Conservation (phyloP, 2,113 vertebrate genomes). For the Montifringilla adamsi region DNA sequence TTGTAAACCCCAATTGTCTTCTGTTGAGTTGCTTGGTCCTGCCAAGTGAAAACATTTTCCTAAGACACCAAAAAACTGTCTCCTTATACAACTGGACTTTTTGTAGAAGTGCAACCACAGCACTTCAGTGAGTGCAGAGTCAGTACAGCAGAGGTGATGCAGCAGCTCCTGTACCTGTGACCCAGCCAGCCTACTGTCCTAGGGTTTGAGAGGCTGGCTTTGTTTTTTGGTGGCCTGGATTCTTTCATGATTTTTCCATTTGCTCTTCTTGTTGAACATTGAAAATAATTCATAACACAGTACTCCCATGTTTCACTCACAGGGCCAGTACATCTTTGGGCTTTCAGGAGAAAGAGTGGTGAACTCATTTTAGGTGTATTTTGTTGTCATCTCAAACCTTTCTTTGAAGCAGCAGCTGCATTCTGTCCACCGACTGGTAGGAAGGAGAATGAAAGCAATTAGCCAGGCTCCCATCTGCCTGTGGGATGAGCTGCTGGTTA, state of each 20-base stretch:
- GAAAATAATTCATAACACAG: background rate
- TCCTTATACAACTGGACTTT: background rate
- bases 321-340: background rate
- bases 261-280: background rate
- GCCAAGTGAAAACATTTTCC: background rate
- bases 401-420: background rate
- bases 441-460: background rate
- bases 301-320: background rate
- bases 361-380: background rate
- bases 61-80: background rate
- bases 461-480: background rate
- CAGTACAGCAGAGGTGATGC: background rate
- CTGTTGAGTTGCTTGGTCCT: background rate
- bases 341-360: background rate
- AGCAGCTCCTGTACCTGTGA: background rate
- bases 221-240: background rate
- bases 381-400: background rate
- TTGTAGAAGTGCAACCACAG: fast-evolving
- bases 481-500: background rate
- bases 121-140: background rate
- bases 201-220: background rate
- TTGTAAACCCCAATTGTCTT: background rate
- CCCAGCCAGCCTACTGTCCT: background rate
- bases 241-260: background rate
- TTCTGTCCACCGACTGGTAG: background rate